A percentile compares a stretch with the other conserved stretches of the same genome.
These are phyloP conservation scores for Axea sp. DNA, from an alignment of 2,888 invertebrate genomes.

Conservation along the genomic window DNA sequence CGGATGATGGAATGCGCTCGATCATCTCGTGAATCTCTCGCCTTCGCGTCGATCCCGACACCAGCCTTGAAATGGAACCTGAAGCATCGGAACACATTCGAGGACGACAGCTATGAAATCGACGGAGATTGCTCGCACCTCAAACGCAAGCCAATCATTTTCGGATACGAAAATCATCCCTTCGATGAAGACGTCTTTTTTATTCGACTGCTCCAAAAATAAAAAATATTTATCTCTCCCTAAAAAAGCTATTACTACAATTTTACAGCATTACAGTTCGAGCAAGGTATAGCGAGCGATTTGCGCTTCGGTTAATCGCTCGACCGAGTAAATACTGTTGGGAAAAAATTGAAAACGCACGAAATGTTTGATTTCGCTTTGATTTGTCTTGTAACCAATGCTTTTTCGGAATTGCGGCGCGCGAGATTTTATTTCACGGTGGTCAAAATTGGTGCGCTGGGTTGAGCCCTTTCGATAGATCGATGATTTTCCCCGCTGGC, in stretches of 20 bases:
- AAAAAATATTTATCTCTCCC: too few species aligned
- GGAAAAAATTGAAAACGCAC: too few species aligned
- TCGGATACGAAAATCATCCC: constrained; percentile 57
- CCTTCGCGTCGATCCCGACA: constrained; percentile 63
- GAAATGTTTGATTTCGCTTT: too few species aligned
- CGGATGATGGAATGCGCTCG: constrained; percentile 72
- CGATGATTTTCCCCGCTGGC: constrained; percentile 69
- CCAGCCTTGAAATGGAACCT: constrained; percentile 73
- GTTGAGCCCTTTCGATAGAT: constrained; percentile 8
- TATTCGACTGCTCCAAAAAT: constrained; percentile 3
- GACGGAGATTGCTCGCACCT: constrained; percentile 73
- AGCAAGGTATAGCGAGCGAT: too few species aligned
- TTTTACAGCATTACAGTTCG: too few species aligned
- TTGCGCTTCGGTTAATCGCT: too few species aligned
- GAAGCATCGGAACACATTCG: constrained; percentile 65
- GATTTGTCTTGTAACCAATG: too few species aligned
- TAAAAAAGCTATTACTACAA: too few species aligned
- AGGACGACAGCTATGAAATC: constrained; percentile 77
- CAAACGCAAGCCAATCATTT: constrained; percentile 57
- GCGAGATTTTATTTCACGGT: too few species aligned
- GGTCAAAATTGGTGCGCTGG: too few species aligned
- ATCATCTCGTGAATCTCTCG: constrained; percentile 70
- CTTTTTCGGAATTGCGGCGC: too few species aligned
- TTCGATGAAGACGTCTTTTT: constrained; percentile 55
- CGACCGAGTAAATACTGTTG: too few species aligned